Base-by-base conservation (phyloP, 2,888 invertebrate genomes). In the Nomada hirtipes region DNA sequence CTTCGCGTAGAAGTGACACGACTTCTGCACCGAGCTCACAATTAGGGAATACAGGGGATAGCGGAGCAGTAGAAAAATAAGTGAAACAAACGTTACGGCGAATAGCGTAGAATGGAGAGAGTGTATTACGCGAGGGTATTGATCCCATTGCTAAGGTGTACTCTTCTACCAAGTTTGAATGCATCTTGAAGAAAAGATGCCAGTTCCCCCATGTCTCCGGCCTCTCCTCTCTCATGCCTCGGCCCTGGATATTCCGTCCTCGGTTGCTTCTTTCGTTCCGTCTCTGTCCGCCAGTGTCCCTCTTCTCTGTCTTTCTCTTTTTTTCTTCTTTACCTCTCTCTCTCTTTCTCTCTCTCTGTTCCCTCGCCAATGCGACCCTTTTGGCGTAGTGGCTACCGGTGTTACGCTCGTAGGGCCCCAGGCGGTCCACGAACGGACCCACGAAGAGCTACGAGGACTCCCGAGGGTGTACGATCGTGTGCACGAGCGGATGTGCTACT, bases 401-500 rank as follows among this genome's bases (percentile, higher is more conserved):
- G 91, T 93, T 93, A 93, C 93, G 92, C 93, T 93, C 93, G 93
- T 93, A 93, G 90, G 91, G 91, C 90, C 91, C 89, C 89, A 84
- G 89, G 90, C 90, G 90, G 88, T 90, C 86, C 87, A 83, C 89
- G 84, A 86, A 86, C 81, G 81, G 84, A 80, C 77, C 83, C 76
- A 83, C 91, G 91, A 87, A 89, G 79, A 88, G 78, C 73, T 82
- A 89, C 92, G 92, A 92, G 85, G 82, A 87, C 80, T 84, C 76
- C 90, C 92, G 92, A 92, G 86, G 82, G 85, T 85, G 61, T 83
- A 86, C 89, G 89, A 86, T 80, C 86, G 70, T 74, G 69, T 64
- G 63, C 47, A 68, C 84, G 79, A 81, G 70, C 86, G 83, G 79
- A 82, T 80, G 82, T 76, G 81, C 80, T 84, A 81, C 87, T 84